Evolutionary conservation across 1,140 invertebrate genomes (phyloP).

Genomic region (Thalassaphorura encarpata): DNA sequence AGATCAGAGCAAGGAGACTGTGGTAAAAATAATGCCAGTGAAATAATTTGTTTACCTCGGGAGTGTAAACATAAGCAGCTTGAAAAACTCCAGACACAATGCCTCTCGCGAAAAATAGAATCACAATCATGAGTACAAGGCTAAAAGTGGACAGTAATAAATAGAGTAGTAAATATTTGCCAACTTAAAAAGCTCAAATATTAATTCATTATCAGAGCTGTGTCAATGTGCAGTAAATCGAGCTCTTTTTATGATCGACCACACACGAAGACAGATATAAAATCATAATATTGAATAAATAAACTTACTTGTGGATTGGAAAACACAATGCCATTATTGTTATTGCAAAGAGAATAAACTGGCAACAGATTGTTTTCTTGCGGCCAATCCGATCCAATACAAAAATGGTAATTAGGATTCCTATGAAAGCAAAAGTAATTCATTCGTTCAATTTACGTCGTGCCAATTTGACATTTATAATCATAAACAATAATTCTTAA

Average conservation of each 20-base stretch:
- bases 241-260: background rate
- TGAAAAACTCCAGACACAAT: conserved; percentile 90
- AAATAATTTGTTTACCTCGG: conserved; percentile 55
- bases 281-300: background rate
- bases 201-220: too few species aligned
- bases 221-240: too few species aligned
- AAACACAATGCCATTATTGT: conserved; percentile 71
- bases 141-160: conserved; percentile 40
- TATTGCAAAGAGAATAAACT: conserved; percentile 74
- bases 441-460: background rate
- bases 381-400: conserved; percentile 82
- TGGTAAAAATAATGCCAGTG: too few species aligned
- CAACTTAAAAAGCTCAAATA: too few species aligned
- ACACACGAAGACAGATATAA: background rate
- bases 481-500: background rate
- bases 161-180: background rate
- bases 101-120: conserved; percentile 79
- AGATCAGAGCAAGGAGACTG: too few species aligned
- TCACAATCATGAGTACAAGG: conserved; percentile 65
- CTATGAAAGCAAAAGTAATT: conserved; percentile 41
- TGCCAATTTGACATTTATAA: background rate
- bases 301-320: conserved; percentile 59
- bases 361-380: conserved; percentile 88
- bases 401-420: conserved; percentile 83
- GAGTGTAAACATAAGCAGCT: conserved; percentile 90